Evolutionary conservation across 2,113 vertebrate genomes (phyloP).

Genomic region (Thryonomys swinderianus): DNA sequence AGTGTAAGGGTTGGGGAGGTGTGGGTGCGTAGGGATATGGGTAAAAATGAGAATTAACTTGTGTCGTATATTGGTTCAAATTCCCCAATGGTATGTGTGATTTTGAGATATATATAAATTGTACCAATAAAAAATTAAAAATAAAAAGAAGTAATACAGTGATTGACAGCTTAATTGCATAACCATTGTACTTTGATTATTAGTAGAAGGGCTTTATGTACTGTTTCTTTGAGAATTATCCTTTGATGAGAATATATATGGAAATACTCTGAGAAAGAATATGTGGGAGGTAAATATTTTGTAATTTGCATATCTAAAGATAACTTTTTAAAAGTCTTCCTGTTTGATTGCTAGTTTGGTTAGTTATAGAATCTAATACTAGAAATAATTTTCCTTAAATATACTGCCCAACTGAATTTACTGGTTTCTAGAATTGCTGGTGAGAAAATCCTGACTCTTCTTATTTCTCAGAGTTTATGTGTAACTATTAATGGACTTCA

Average conservation of each 20-base stretch:
- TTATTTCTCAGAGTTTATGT: background rate
- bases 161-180: conserved; percentile 41
- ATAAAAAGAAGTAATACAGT: too few species aligned
- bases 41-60: too few species aligned
- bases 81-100: too few species aligned
- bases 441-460: background rate
- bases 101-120: too few species aligned
- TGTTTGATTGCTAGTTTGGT: conserved; percentile 13
- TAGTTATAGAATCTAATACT: conserved; percentile 10
- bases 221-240: background rate
- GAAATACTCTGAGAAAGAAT: background rate
- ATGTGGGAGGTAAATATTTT: conserved; percentile 54
- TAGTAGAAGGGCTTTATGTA: background rate
- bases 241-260: background rate
- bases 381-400: background rate
- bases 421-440: background rate
- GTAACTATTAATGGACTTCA: background rate
- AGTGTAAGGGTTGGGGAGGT: too few species aligned
- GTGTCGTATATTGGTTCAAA: too few species aligned
- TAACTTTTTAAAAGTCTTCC: conserved; percentile 7
- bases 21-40: too few species aligned
- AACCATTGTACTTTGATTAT: background rate
- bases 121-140: too few species aligned
- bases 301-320: background rate
- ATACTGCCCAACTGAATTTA: background rate